Evolutionary conservation across 1,140 invertebrate species (phyloP), one percentile per base, ranked within the genome.

Genomic region (Atta colombica): DNA sequence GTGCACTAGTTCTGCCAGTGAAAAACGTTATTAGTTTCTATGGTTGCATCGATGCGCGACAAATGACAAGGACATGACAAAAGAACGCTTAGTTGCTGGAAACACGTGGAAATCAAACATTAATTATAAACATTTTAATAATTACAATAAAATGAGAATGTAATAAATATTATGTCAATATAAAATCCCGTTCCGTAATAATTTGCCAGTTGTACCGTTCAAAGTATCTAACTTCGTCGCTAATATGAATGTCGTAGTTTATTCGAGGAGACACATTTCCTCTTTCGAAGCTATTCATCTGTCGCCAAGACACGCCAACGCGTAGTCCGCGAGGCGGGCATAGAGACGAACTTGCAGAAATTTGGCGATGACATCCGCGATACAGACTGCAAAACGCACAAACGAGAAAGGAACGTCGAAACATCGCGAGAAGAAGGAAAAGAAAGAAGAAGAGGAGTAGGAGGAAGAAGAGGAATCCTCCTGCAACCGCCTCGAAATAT

Each of bases 401-500:
- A 39, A 71, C 10, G 60, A n/a, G 53, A 16, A 77, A 63, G 45
- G 14, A 35, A 39, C 12, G 58, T 58, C 65, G 71, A 53, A 60
- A 78, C 21, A 21, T 35, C 28, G 31, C 0, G 3, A 12, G 25
- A 12, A 60, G 58, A 21, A 35, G 3, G 31, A 31, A 3, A 4
- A 31, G 3, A 0, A 35, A 7, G 35, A 25, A 21, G 39, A 72
- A 49, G 28, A 18, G 49, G 65, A 61, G 12, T 35, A 45, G 63
- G 51, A 75, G 61, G 53, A 58, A 4, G 35, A 58, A 28, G 65
- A 69, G 60, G 21, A 74, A 77, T 87, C 71, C 10, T 86, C 61
- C 65, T 58, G 65, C 51, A n/a, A 88, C 82, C 89, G 91, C 89
- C 94, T 94, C 88, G 92, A 94, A 94, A 94, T 94, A 94, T 94